Conservation (phyloP, 2,113 vertebrate genomes). For the Callaeas wilsoni region DNA sequence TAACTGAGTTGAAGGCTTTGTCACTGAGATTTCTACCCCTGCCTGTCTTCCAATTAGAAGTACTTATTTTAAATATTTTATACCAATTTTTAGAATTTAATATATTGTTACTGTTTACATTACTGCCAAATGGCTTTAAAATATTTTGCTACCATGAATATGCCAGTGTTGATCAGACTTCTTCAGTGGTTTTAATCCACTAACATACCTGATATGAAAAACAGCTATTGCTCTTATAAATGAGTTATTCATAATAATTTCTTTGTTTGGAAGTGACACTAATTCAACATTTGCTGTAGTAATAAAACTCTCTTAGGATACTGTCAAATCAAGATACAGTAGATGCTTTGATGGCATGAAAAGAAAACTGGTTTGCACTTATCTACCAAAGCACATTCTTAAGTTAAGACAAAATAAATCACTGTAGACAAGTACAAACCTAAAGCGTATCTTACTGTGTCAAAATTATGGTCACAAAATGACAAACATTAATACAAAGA, state of each 20-base stretch:
- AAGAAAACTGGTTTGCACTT: conserved; percentile 45
- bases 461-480: neutral
- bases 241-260: conserved; percentile 18
- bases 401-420: conserved; percentile 54
- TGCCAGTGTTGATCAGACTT: neutral
- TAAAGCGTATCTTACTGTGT: conserved; percentile 21
- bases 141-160: neutral
- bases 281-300: conserved; percentile 8
- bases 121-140: conserved; percentile 30
- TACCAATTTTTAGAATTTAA: neutral
- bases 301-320: neutral
- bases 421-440: conserved; percentile 48
- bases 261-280: conserved; percentile 4
- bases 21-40: neutral
- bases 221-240: conserved; percentile 35
- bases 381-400: neutral
- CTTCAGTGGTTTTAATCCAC: conserved; percentile 41
- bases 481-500: neutral
- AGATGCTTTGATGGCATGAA: conserved; percentile 36
- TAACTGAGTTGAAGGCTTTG: neutral
- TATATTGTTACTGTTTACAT: neutral
- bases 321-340: conserved; percentile 27
- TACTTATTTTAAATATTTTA: neutral
- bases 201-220: conserved; percentile 26
- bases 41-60: neutral